phyloP scores from a whole-genome alignment of 2,888 invertebrate species.

The Drosophila anomalata region DNA sequence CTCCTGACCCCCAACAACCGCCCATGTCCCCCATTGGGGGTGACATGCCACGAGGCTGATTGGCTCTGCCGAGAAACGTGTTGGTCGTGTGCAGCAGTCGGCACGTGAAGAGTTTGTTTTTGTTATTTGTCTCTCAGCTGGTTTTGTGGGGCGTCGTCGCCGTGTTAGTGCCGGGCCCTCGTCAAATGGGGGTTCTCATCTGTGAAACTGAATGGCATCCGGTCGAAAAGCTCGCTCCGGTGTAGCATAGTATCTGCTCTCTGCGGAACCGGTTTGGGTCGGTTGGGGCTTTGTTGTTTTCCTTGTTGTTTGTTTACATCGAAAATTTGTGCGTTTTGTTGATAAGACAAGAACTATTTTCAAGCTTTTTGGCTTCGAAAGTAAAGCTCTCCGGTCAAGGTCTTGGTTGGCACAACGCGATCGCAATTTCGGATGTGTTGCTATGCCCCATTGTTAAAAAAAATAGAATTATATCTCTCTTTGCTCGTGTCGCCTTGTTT shows the following conservation, averaged over 20 bases:
- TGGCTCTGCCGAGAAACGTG: conserved; percentile 61
- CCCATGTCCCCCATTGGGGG: not conserved
- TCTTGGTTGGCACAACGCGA: conserved; percentile 36
- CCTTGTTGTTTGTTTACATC: conserved; percentile 71
- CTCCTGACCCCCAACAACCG: conserved; percentile 13
- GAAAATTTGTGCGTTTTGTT: conserved; percentile 40
- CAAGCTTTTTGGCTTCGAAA: conserved; percentile 52
- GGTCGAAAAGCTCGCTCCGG: conserved; percentile 44
- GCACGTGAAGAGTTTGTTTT: conserved; percentile 59
- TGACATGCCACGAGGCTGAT: conserved; percentile 32
- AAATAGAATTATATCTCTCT: not conserved
- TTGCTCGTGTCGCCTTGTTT: conserved; percentile 6
- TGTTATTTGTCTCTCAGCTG: conserved; percentile 1
- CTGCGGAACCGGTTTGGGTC: conserved; percentile 57
- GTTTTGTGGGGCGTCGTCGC: conserved; percentile 43
- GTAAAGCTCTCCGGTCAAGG: conserved; percentile 64
- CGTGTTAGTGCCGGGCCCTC: conserved; percentile 54
- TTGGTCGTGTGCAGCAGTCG: conserved; percentile 65
- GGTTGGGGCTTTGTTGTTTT: conserved; percentile 58
- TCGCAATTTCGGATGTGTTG: conserved; percentile 51
- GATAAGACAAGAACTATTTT: conserved; percentile 52
- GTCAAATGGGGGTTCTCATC: conserved; percentile 12
- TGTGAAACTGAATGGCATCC: conserved; percentile 24
- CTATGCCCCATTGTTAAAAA: conserved; percentile 35
- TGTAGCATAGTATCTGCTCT: not conserved